These are phyloP conservation scores for Drosophila pandora DNA, from an alignment of 1,140 invertebrate genomes.

Conservation along the genomic window DNA sequence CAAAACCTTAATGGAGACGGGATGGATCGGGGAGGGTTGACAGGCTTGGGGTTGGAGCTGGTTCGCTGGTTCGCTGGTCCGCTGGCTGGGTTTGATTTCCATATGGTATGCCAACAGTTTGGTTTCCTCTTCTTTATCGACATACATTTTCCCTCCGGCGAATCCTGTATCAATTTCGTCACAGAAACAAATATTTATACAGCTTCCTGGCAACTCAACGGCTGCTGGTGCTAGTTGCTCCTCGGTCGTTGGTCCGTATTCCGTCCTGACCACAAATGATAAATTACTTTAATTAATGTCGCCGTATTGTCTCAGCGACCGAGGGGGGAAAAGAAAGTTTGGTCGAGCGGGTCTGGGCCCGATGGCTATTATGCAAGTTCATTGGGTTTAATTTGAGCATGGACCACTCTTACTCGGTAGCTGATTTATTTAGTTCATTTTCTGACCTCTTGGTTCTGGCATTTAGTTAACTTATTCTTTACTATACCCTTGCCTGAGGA, in stretches of 20 bases:
- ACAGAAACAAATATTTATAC: conserved; percentile 77
- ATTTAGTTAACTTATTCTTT: conserved; percentile 60
- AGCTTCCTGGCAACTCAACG: conserved; percentile 75
- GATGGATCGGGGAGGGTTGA: conserved; percentile 9
- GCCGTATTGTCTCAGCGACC: conserved; percentile 72
- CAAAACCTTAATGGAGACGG: conserved; percentile 11
- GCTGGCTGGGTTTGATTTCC: conserved; percentile 46
- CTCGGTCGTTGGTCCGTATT: conserved; percentile 20
- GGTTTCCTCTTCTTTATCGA: conserved; percentile 5
- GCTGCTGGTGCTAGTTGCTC: conserved; percentile 37
- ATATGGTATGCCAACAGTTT: conserved; percentile 58
- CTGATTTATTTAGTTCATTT: conserved; percentile 74
- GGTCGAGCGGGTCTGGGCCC: conserved; percentile 19
- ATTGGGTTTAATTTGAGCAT: conserved; percentile 79
- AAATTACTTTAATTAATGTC: conserved; percentile 83
- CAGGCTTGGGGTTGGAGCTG: not conserved
- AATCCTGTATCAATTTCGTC: conserved; percentile 43
- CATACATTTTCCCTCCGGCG: conserved; percentile 22
- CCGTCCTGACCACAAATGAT: conserved; percentile 76
- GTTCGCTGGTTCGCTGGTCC: too few relatives aligned
- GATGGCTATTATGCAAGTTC: conserved; percentile 74
- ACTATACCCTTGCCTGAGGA: not conserved
- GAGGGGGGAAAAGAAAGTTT: conserved; percentile 26
- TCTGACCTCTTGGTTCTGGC: conserved; percentile 43
- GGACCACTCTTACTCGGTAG: conserved; percentile 39